phyloP scores from a whole-genome alignment of 2,888 invertebrate genomes.

The Candidula unifasciata region DNA sequence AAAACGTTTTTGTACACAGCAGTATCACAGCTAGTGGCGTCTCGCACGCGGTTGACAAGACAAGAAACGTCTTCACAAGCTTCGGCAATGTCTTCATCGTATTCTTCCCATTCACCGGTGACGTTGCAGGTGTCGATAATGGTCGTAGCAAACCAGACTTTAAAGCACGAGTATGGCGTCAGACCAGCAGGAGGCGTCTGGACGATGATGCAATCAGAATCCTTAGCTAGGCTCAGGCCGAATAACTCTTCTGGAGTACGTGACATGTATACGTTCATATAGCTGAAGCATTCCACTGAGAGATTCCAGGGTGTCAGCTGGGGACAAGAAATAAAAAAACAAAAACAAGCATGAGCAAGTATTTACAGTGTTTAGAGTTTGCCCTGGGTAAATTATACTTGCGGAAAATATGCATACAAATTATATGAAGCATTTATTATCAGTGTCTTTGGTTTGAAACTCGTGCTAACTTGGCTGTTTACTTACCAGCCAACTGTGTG shows the following conservation, averaged over 20 bases:
- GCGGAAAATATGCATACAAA: too few species aligned
- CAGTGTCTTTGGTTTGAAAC: too few species aligned
- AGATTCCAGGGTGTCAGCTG: background rate
- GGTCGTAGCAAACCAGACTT: background rate
- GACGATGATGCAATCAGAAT: background rate
- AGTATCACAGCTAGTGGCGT: background rate
- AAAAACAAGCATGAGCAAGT: too few species aligned
- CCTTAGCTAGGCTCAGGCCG: background rate
- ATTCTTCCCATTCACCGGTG: conserved; percentile 17
- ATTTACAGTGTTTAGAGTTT: too few species aligned
- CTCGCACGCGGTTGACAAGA: background rate
- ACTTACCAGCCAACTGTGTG: too few species aligned
- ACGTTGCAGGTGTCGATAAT: conserved; percentile 17
- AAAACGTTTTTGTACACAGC: conserved; percentile 5
- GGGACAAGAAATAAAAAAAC: background rate
- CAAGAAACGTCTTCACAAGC: background rate
- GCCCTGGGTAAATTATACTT: too few species aligned
- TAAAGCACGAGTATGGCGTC: background rate
- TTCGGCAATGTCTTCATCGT: conserved; percentile 19
- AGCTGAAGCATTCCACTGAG: background rate
- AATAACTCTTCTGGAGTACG: conserved; percentile 1
- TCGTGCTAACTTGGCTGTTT: too few species aligned
- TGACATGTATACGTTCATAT: conserved; percentile 17
- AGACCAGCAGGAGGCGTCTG: background rate
- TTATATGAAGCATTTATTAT: too few species aligned